Evolutionary conservation across 2,113 vertebrate genomes (phyloP), one percentile per base, ranked within the genome.

Genomic region (Seriola quinqueradiata): DNA sequence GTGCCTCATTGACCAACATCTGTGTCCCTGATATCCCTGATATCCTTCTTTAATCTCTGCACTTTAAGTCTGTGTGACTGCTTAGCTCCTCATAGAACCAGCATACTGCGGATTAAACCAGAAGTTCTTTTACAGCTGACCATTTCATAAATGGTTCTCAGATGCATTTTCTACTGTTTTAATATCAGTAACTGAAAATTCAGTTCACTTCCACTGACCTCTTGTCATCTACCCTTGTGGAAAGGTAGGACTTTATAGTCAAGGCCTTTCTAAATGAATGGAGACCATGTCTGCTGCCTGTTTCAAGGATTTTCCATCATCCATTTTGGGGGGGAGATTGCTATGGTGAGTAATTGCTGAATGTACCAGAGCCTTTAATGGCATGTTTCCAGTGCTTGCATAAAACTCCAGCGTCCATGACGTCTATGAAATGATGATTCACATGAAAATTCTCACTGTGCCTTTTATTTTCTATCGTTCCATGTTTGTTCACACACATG

Each of bases 1-100:
- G 65, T 52, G 58, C 65, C 13, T 77, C 66, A 73, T 5, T 76
- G 70, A 77, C 57, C 48, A 71, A 73, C 71, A 84, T 65, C 67
- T 58, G 79, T 55, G 63, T 36, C 63, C 44, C 16, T 79, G 68
- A 78, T 84, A 42, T 42, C 40, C 40, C 79, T 70, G 42, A 63
- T 68, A 25, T 66, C 50, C 28, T 44, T 71, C 50, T 68, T 69
- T 73, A 78, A 74, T 82, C 60, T 77, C 21, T 3, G 2, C 55
- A 13, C 77, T 44, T 28, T 17, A 64, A 52, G 12, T 34, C 32
- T n/a, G 36, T 36, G 3, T 34, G 78, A 38, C n/a, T 44, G 52
- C 25, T 52, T 25, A 19, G 25, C 28, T 13, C 5, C 25, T 8
- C 66, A 19, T 48, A 28, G 19, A 82, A 25, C 3, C 46, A 17